A percentile compares a stretch with the other conserved stretches of the same genome.
phyloP scores from a whole-genome alignment of 2,888 invertebrate species.

The Rotaria sp. region DNA sequence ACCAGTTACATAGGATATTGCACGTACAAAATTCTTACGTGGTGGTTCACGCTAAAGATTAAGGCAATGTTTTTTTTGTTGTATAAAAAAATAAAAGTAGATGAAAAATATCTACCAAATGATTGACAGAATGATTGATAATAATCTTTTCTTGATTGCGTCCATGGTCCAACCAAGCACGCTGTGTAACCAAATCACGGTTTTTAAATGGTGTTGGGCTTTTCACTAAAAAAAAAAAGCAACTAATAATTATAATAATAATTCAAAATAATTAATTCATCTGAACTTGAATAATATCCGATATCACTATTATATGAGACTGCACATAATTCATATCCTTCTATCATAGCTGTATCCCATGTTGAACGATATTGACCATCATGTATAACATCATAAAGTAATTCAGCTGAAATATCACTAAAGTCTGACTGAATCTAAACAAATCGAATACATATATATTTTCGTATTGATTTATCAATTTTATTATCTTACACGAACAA shows the following conservation, averaged over 20 bases:
- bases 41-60: constrained; percentile 64
- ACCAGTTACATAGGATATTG: constrained; percentile 64
- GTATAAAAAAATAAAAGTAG: neutral
- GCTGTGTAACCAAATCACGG: constrained; percentile 80
- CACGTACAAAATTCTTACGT: constrained; percentile 70
- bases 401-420: constrained; percentile 67
- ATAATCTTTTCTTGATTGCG: constrained; percentile 76
- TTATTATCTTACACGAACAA: constrained; percentile 60
- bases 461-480: neutral
- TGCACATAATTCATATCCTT: constrained; percentile 76
- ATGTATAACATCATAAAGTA: constrained; percentile 78
- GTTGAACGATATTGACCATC: constrained; percentile 78
- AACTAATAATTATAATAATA: neutral
- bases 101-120: constrained; percentile 60
- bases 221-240: constrained; percentile 58
- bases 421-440: constrained; percentile 60
- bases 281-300: constrained; percentile 71
- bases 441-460: neutral
- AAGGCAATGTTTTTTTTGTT: no score
- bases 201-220: constrained; percentile 79
- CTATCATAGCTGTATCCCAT: constrained; percentile 84
- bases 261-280: neutral
- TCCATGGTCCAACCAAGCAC: constrained; percentile 73
- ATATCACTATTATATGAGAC: constrained; percentile 86
- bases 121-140: constrained; percentile 80